phyloP scores from a whole-genome alignment of 1,140 invertebrate species.

The Cydia fagiglandana region DNA sequence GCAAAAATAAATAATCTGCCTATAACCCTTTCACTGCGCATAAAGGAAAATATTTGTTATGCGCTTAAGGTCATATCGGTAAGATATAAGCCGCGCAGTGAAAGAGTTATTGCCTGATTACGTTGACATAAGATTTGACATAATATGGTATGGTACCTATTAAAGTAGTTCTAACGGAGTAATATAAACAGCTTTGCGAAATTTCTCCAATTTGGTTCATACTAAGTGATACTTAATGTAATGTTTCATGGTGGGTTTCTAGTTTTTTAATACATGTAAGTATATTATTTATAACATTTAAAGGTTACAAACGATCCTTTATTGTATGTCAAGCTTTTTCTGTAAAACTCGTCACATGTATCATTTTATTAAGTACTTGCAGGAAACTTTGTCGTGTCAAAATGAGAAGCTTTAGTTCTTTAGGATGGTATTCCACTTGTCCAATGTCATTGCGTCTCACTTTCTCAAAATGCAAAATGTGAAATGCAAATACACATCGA shows the following conservation, averaged over 20 bases:
- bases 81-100: neutral
- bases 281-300: neutral
- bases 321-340: neutral
- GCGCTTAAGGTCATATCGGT: neutral
- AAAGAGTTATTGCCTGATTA: neutral
- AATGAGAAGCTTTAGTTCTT: neutral
- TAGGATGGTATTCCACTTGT: no score
- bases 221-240: conserved; percentile 3
- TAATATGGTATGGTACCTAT: neutral
- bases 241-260: neutral
- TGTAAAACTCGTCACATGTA: neutral
- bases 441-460: no score
- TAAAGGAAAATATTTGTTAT: neutral
- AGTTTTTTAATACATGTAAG: neutral
- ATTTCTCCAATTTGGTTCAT: neutral
- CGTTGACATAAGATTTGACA: neutral
- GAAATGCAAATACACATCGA: no score
- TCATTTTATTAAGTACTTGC: neutral
- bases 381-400: neutral
- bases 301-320: neutral
- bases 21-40: neutral
- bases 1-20: neutral
- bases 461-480: no score
- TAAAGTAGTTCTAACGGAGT: neutral
- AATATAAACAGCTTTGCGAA: neutral